Base-by-base conservation (phyloP, 2,888 invertebrate species). In the Barypeithes pellucidus region DNA sequence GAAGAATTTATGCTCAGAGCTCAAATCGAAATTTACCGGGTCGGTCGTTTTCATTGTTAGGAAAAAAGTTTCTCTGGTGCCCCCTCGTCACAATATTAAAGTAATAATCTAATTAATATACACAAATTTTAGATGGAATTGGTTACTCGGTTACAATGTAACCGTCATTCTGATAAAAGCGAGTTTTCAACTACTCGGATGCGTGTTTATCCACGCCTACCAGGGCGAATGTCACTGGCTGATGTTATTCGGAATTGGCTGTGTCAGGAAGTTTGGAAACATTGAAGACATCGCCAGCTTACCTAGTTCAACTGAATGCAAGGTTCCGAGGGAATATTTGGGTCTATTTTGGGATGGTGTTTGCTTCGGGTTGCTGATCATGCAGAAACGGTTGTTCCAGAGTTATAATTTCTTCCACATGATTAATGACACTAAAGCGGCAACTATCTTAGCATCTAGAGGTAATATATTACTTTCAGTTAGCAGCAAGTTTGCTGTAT, bases 361-460 rank as follows among this genome's bases (percentile, higher is more conserved):
- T 52, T 98, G 98, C 83, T 98, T 99, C 84, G 94, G 92, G 0
- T 97, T 98, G 85, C 90, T 99, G 8, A 89, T 99, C 67, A 88
- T 98, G 73, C 98, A 99, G 86, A 89, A 95, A 80, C 89, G 99
- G 77, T 90, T 99, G 66, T 98, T 98, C 87, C 93, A 94, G 81
- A 97, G 97, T 79, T 96, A 96, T 86, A 98, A 99, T 87, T 99
- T 99, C 89, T 95, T 97, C 83, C 95, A 99, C 85, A 94, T 99
- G 76, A 94, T 99, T 39, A 94, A 95, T 83, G 99, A 99, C 84
- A 94, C 97, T 59, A 95, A 96, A 87, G 98, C 98, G 0, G 97
- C 98, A 84, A 94, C 96, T 24, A 93, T 96, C 75, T 89, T 99
- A 39, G 97, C 98, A 2, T 98, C 98, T 3, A 92, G 96, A 94